Base-by-base conservation (phyloP, 1,140 invertebrate species). In the Melanaphis sacchari region DNA sequence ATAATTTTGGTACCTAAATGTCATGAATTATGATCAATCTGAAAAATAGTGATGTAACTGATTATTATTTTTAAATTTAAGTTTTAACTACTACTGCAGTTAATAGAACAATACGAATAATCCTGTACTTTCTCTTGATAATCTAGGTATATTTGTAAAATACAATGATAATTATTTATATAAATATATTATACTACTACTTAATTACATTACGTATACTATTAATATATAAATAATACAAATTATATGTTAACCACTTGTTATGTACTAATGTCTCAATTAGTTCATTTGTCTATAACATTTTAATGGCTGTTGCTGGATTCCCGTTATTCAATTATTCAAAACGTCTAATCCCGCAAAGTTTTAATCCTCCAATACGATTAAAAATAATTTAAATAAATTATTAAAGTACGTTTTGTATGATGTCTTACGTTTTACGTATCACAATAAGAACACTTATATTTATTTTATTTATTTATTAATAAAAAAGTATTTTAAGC, bases 191-290 rank as follows among this genome's bases (percentile, higher is more conserved):
- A n/a, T 76, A n/a, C 21, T 18, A 15, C 15, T 18, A 46, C 6
- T 24, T 66, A 66, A 66, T n/a, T 66, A n/a, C 31, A 66, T 18
- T 66, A 76, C 11, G 15, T n/a, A 76, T 66, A 66, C n/a, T n/a
- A 76, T 76, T n/a, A 76, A n/a, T 5, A n/a, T 76, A n/a, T 76
- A 76, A 76, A 76, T 76, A n/a, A 76, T 76, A 76, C 59, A 76
- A n/a, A n/a, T 76, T 76, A 76, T n/a, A 76, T 76, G n/a, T 76
- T 9, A 76, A 76, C 36, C n/a, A 76, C 59, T 76, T n/a, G 59
- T 76, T n/a, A 66, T n/a, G n/a, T n/a, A n/a, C n/a, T n/a, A n/a
- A n/a, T 76, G 82, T 84, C 38, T 40, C 82, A 40, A 84, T 40
- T 84, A 4, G 40, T 84, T 31, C 82, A 40, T 40, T 21, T 41